Percentiles rank a stretch among this genome's conserved stretches.
phyloP scores from a whole-genome alignment of 2,113 vertebrate genomes.

The Lophius piscatorius region DNA sequence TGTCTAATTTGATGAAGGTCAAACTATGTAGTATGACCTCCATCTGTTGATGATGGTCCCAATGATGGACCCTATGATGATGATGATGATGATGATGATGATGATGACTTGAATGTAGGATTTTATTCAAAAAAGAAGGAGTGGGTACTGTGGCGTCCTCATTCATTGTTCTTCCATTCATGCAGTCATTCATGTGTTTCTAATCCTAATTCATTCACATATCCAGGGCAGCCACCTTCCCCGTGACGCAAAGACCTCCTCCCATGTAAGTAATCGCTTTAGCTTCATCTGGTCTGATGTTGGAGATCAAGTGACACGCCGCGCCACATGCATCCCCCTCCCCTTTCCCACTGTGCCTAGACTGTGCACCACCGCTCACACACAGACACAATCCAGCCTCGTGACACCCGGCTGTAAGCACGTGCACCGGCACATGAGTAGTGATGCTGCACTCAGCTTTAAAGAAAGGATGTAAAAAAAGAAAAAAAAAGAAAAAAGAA shows the following conservation, averaged over 20 bases:
- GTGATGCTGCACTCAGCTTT: constrained; percentile 38
- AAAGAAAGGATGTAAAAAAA: constrained; percentile 7
- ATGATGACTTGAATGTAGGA: not conserved
- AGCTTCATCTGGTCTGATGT: constrained; percentile 53
- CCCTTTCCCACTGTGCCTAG: not conserved
- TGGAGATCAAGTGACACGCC: constrained; percentile 54
- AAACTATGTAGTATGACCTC: too few relatives aligned
- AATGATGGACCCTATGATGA: not conserved
- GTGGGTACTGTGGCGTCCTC: not conserved
- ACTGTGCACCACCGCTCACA: constrained; percentile 11
- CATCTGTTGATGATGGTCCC: too few relatives aligned
- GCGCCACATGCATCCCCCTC: not conserved
- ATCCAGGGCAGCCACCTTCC: constrained; percentile 57
- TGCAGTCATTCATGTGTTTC: constrained; percentile 48
- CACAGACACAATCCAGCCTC: constrained; percentile 29
- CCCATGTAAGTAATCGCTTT: constrained; percentile 64
- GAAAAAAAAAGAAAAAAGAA: too few relatives aligned
- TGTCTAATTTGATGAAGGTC: too few relatives aligned
- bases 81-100: too few relatives aligned
- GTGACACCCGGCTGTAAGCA: constrained; percentile 49
- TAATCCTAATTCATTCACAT: constrained; percentile 62
- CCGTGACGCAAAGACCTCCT: constrained; percentile 47
- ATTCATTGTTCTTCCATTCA: constrained; percentile 59
- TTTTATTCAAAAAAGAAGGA: not conserved
- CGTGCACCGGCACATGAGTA: constrained; percentile 40